A percentile compares a stretch with the other conserved stretches of the same genome.
These are phyloP conservation scores for Drosophila sturtevanti DNA, from an alignment of 1,140 invertebrate species.

Conservation along the genomic window DNA sequence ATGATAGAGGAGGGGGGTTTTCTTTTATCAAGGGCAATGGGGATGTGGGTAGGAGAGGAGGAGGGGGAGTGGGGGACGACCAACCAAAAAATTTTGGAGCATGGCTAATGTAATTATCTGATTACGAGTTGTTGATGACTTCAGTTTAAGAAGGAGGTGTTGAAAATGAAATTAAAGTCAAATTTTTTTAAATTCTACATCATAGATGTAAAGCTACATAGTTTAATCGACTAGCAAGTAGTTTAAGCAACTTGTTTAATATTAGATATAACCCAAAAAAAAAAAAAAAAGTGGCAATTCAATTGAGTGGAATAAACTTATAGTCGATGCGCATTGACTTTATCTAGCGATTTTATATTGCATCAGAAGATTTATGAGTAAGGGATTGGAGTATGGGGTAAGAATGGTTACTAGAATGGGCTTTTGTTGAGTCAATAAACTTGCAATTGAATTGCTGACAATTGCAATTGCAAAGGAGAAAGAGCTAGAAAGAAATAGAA, in stretches of 20 bases:
- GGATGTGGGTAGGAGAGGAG: no score
- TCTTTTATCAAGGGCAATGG: no score
- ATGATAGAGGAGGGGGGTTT: not conserved
- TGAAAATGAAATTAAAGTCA: constrained; percentile 8
- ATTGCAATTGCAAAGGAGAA: constrained; percentile 45
- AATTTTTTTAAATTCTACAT: constrained; percentile 15
- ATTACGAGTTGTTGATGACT: constrained; percentile 17
- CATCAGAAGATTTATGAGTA: constrained; percentile 62
- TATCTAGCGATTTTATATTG: constrained; percentile 52
- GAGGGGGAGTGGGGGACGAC: not conserved
- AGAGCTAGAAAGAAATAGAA: not conserved
- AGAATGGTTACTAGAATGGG: not conserved
- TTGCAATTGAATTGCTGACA: constrained; percentile 72
- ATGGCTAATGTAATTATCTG: constrained; percentile 55
- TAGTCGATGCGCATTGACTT: constrained; percentile 31
- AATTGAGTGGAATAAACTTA: constrained; percentile 80
- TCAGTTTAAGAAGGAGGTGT: not conserved
- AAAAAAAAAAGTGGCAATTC: constrained; percentile 68
- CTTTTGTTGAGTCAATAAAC: constrained; percentile 44
- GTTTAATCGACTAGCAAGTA: no score
- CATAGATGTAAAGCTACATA: not conserved
- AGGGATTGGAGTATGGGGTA: not conserved
- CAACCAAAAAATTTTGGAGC: constrained; percentile 50
- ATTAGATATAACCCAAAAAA: not conserved
- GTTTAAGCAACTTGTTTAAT: no score